Conservation (phyloP, 2,888 invertebrate genomes). For the Athetis lepigone region DNA sequence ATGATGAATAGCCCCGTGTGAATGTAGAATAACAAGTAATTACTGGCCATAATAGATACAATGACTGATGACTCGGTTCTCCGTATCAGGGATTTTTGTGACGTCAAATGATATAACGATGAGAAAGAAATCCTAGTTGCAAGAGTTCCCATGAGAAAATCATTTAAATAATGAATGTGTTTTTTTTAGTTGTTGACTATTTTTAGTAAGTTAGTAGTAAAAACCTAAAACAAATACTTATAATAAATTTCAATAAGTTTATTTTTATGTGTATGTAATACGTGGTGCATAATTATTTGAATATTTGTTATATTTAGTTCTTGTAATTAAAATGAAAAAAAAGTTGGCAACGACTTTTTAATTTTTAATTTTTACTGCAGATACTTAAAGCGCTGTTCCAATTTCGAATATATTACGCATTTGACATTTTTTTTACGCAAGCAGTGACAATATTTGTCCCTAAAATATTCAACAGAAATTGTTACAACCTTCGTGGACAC, state of each 20-base stretch:
- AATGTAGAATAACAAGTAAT: constrained; percentile 35
- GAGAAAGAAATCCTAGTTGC: not conserved
- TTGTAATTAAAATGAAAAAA: not conserved
- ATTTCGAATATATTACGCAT: not conserved
- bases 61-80: constrained; percentile 28
- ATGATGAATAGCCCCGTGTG: constrained; percentile 45
- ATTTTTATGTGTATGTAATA: too few relatives aligned
- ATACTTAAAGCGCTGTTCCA: not conserved
- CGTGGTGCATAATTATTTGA: too few relatives aligned
- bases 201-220: too few relatives aligned
- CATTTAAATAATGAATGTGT: not conserved
- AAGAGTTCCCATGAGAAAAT: not conserved
- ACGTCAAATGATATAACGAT: not conserved
- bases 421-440: too few relatives aligned
- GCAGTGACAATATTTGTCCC: not conserved
- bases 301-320: too few relatives aligned
- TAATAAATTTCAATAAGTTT: too few relatives aligned
- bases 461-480: constrained; percentile 7
- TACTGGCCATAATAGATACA: constrained; percentile 22
- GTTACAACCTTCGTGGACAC: constrained; percentile 22
- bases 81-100: constrained; percentile 19
- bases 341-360: not conserved
- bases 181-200: too few relatives aligned
- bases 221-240: too few relatives aligned
- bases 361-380: not conserved